These are phyloP conservation scores for Ciona savignyi DNA, from an alignment of 23 tunicate species.

Conservation along the genomic window DNA sequence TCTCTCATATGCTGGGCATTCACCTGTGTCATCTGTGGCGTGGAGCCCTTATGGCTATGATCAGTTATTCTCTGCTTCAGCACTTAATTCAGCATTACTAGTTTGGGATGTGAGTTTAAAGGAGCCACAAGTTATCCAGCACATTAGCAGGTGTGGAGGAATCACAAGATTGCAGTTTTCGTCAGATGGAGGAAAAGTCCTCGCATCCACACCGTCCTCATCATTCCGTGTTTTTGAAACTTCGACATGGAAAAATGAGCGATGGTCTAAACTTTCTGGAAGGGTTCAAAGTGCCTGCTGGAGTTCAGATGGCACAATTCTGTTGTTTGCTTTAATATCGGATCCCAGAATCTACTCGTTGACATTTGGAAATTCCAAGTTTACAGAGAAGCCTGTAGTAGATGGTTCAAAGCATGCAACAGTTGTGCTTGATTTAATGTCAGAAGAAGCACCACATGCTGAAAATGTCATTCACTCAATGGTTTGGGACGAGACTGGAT, in stretches of 20 bases:
- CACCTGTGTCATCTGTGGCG: constrained; percentile 57
- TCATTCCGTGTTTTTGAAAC: constrained; percentile 86
- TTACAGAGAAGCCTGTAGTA: constrained; percentile 31
- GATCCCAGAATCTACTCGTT: constrained; percentile 55
- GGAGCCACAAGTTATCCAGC: constrained; percentile 55
- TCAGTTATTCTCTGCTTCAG: constrained; percentile 43
- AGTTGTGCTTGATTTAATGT: constrained; percentile 44
- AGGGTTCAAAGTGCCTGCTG: constrained; percentile 87
- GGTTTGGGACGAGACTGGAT: constrained; percentile 49
- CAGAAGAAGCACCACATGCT: constrained; percentile 13
- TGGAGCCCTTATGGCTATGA: constrained; percentile 82
- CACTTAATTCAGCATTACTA: constrained; percentile 55
- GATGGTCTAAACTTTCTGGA: constrained; percentile 73
- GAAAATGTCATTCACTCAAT: constrained; percentile 50
- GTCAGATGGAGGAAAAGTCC: constrained; percentile 77
- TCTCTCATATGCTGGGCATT: constrained; percentile 50
- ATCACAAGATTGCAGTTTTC: constrained; percentile 47
- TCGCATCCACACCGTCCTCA: constrained; percentile 59
- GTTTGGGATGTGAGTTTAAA: constrained; percentile 54
- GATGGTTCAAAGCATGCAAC: constrained; percentile 69
- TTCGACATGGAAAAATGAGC: constrained; percentile 66
- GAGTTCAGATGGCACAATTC: constrained; percentile 45
- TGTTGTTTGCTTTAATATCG: constrained; percentile 40
- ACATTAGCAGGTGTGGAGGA: constrained; percentile 66
- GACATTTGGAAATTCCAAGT: constrained; percentile 41